Conservation (phyloP, 2,113 vertebrate species). For the Geothlypis trichas region DNA sequence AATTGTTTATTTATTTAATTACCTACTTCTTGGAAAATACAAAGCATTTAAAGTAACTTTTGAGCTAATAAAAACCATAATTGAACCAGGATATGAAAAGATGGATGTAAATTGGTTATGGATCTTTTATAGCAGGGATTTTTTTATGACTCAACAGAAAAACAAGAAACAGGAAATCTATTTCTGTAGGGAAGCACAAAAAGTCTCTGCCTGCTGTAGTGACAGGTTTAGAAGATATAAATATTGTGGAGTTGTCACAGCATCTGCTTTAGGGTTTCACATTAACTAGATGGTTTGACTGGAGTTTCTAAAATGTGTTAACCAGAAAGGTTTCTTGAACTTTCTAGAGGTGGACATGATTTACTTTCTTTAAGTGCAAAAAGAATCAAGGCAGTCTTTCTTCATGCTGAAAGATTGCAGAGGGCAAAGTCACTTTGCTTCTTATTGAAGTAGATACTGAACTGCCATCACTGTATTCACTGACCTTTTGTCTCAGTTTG, state of each 20-base stretch:
- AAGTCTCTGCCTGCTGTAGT: not conserved
- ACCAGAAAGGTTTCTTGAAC: not conserved
- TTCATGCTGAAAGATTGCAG: not conserved
- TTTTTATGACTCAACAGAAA: not conserved
- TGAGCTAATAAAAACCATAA: not conserved
- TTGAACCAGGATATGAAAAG: not conserved
- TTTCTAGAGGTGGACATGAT: not conserved
- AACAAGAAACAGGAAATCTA: not conserved
- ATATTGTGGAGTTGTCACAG: not conserved
- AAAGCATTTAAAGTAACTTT: not conserved
- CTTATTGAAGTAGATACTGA: not conserved
- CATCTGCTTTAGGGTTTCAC: not conserved
- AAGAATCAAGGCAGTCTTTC: not conserved
- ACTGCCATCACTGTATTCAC: not conserved
- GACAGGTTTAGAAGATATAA: not conserved
- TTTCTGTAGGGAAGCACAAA: not conserved
- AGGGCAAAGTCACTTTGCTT: not conserved
- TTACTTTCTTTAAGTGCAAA: not conserved
- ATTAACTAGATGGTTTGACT: not conserved
- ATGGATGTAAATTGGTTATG: not conserved
- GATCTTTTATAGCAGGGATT: not conserved
- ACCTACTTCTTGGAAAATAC: not conserved
- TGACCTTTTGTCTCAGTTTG: not conserved
- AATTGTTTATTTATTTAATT: not conserved
- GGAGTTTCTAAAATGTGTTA: not conserved